A percentile compares a stretch with the other conserved stretches of the same genome.
phyloP scores from a whole-genome alignment of 2,113 vertebrate genomes.

The Setophaga kirtlandii region DNA sequence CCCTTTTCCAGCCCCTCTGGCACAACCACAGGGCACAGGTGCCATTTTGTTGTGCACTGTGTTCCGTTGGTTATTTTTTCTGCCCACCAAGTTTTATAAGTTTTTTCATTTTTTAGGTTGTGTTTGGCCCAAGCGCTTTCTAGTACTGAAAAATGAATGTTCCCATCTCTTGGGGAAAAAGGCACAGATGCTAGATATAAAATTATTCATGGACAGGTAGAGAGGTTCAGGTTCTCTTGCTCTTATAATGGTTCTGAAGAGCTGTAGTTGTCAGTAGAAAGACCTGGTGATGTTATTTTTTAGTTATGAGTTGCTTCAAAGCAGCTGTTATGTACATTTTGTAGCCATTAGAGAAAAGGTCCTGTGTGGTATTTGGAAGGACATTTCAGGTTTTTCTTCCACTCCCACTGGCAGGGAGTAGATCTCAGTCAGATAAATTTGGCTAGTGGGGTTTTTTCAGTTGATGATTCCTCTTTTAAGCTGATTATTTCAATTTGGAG shows the following conservation, averaged over 20 bases:
- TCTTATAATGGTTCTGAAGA: not conserved
- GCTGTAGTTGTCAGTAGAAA: not conserved
- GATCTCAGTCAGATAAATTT: not conserved
- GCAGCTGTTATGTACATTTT: not conserved
- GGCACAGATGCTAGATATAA: constrained; percentile 10
- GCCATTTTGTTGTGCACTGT: not conserved
- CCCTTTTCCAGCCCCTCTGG: not conserved
- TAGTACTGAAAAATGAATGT: not conserved
- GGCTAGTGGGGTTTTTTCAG: not conserved
- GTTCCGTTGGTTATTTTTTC: not conserved
- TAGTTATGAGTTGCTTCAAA: not conserved
- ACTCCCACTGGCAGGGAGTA: not conserved
- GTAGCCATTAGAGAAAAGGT: not conserved
- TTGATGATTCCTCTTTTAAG: not conserved
- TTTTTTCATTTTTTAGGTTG: not conserved
- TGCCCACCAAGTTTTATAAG: not conserved
- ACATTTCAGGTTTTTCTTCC: not conserved
- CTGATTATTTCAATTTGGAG: constrained; percentile 14
- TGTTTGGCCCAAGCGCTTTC: not conserved
- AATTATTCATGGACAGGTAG: constrained; percentile 25
- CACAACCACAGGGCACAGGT: not conserved
- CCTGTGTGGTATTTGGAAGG: not conserved
- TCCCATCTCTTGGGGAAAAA: not conserved
- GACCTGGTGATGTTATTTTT: not conserved
- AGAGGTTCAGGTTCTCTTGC: constrained; percentile 8